phyloP scores from a whole-genome alignment of 2,888 invertebrate species.

The Gymnoscelis rufifasciata region DNA sequence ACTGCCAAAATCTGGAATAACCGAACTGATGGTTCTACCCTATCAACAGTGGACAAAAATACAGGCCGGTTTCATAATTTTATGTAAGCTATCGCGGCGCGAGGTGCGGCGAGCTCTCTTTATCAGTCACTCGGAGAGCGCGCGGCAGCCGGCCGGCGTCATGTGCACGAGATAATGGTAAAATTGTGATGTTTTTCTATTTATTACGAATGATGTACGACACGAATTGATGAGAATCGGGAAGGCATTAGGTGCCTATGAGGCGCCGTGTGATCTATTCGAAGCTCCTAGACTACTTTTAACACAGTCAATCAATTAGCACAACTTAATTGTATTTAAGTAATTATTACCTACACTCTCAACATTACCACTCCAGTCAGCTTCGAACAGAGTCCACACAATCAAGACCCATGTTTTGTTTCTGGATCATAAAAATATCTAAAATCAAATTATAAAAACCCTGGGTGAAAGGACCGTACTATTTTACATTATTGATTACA shows the following conservation, averaged over 20 bases:
- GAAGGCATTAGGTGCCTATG: slow-evolving; percentile 5
- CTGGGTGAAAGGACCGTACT: slow-evolving; percentile 55
- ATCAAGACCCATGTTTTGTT: slow-evolving; percentile 31
- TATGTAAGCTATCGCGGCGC: slow-evolving; percentile 55
- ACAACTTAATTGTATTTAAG: slow-evolving; percentile 14
- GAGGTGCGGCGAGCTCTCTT: slow-evolving; percentile 64
- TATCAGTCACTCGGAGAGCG: slow-evolving; percentile 64
- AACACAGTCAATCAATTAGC: slow-evolving; percentile 16
- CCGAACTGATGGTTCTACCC: slow-evolving; percentile 64
- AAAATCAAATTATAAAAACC: slow-evolving; percentile 38
- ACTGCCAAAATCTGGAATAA: slow-evolving; percentile 66
- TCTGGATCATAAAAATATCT: slow-evolving; percentile 22
- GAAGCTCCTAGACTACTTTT: slow-evolving; percentile 31
- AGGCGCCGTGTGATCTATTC: slow-evolving; percentile 33
- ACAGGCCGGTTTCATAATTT: slow-evolving; percentile 58
- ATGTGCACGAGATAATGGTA: slow-evolving; percentile 67
- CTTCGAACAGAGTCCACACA: slow-evolving; percentile 19
- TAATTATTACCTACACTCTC: slow-evolving; percentile 12
- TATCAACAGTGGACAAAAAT: slow-evolving; percentile 73
- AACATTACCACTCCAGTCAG: slow-evolving; percentile 20
- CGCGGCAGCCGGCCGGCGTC: slow-evolving; percentile 35
- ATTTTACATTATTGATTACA: slow-evolving; percentile 58
- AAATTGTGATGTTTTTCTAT: slow-evolving; percentile 77
- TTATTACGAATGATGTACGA: slow-evolving; percentile 37
- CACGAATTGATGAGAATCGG: slow-evolving; percentile 14